These are phyloP conservation scores for Drosophila demipolita DNA, from an alignment of 2,888 invertebrate species.

Conservation along the genomic window DNA sequence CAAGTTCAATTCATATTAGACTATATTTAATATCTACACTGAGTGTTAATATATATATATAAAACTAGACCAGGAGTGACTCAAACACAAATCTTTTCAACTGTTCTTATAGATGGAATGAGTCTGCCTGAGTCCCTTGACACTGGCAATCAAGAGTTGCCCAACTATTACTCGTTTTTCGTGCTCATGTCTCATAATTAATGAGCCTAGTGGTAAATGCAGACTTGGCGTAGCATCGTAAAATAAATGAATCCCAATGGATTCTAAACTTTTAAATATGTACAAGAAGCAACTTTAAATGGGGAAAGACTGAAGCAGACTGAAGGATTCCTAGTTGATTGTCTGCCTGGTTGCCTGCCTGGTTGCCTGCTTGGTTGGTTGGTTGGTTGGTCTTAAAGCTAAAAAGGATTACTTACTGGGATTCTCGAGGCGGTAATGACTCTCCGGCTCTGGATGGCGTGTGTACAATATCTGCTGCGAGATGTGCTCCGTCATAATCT, in stretches of 20 bases:
- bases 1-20: not conserved
- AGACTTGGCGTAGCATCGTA: constrained; percentile 3
- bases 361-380: not conserved
- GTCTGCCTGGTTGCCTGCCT: not conserved
- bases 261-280: not conserved
- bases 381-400: not conserved
- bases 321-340: not conserved
- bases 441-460: constrained; percentile 97
- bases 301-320: not conserved
- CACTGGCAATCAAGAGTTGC: not conserved
- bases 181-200: not conserved
- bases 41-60: not conserved
- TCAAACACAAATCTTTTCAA: not conserved
- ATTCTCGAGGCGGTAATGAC: constrained; percentile 97
- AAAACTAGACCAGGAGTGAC: not conserved
- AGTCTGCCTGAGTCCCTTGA: not conserved
- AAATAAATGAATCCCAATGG: constrained; percentile 4
- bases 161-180: not conserved
- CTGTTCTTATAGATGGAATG: not conserved
- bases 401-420: constrained; percentile 90
- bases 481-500: constrained; percentile 99
- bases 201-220: not conserved
- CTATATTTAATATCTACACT: not conserved
- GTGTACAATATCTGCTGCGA: constrained; percentile 97
- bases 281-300: not conserved